These are phyloP conservation scores for Phrynocephalus vlangalii DNA, from an alignment of 2,797 vertebrate species.

Conservation along the genomic window DNA sequence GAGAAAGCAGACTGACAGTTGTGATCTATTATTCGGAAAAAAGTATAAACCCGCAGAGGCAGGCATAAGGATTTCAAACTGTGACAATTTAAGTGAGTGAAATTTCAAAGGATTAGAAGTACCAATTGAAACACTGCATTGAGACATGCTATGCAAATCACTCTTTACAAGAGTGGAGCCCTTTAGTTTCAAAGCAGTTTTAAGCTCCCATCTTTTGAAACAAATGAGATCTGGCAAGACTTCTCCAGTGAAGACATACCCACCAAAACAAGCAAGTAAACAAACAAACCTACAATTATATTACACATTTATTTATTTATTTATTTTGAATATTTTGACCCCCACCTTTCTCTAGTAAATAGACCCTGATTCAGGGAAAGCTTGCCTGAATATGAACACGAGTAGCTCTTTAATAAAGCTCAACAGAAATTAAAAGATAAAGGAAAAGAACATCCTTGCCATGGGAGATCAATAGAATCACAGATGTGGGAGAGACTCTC, in stretches of 20 bases:
- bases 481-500: constrained; percentile 61
- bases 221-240: constrained; percentile 59
- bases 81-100: constrained; percentile 58
- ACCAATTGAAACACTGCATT: constrained; percentile 55
- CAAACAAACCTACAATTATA: constrained; percentile 26
- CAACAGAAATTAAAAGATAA: constrained; percentile 38
- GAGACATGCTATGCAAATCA: constrained; percentile 55
- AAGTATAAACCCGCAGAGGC: constrained; percentile 39
- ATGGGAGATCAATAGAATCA: constrained; percentile 60
- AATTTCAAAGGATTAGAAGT: constrained; percentile 57
- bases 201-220: constrained; percentile 62
- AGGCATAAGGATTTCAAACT: constrained; percentile 22
- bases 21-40: constrained; percentile 22
- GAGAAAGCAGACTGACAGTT: not conserved
- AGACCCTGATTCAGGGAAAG: too few species aligned
- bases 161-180: constrained; percentile 50
- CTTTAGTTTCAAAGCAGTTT: constrained; percentile 71
- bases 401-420: constrained; percentile 39
- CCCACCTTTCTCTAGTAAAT: too few species aligned
- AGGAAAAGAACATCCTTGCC: constrained; percentile 30
- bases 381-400: not conserved
- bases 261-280: too few species aligned
- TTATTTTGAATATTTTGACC: too few species aligned
- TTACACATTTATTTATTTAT: not conserved
- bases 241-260: constrained; percentile 29